Evolutionary conservation across 2,888 invertebrate species (phyloP), one percentile per base, ranked within the genome.

Genomic region (Abscondita cerata): DNA sequence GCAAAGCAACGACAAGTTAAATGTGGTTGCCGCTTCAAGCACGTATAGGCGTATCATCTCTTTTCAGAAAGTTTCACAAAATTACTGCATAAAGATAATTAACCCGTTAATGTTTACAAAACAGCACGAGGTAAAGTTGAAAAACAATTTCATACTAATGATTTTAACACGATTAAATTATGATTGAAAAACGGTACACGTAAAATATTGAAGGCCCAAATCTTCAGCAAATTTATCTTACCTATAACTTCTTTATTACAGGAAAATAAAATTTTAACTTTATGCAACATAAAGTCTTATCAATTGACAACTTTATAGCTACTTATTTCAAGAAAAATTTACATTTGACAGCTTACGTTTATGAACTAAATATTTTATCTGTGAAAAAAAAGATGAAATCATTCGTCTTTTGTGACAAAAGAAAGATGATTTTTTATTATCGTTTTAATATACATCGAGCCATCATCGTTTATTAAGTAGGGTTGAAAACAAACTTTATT

Each of bases 231-330:
- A 40, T 13, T 40, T 40, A 40, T 40, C 40, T 6, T 40, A 40
- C 40, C 40, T 40, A 12, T 13, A 40, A 40, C 40, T 13, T 40
- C 40, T 40, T 40, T 40, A 12, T 40, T 40, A 13, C 40, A 40
- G 40, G 40, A 40, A 40, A 40, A 40, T 40, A 40, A 12, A 40
- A 40, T 40, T 40, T 40, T 6, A 6, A 40, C 40, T 40, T 40
- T 40, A 40, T 40, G 40, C 40, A 12, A 40, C 40, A 40, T 40
- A 40, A 40, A 40, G 15, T 40, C 40, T 12, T 40, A 40, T 40
- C 40, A 13, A 40, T 40, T 40, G 40, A 40, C 13, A 15, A 40
- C 8, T 40, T 12, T 40, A 40, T 40, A 40, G 40, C 36, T 36
- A 12, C 36, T 36, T 36, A 36, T 12, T n/a, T 36, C 2, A 36